phyloP scores from a whole-genome alignment of 2,113 vertebrate genomes.

The Cheilinus undulatus region DNA sequence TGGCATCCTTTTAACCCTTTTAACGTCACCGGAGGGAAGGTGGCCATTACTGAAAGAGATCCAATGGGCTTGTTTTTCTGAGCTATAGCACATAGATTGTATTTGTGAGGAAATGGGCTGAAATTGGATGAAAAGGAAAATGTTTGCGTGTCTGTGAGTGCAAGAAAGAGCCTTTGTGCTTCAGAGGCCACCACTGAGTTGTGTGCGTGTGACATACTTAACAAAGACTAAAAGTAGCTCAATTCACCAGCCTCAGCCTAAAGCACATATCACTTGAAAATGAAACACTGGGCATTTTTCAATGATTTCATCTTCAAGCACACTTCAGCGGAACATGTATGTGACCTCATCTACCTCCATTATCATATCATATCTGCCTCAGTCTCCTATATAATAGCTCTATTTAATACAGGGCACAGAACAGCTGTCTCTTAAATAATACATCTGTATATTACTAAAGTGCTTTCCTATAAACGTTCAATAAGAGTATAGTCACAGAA shows the following conservation, averaged over 20 bases:
- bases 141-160: background rate
- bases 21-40: slow-evolving; percentile 42
- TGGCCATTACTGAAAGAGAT: slow-evolving; percentile 11
- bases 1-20: slow-evolving; percentile 37
- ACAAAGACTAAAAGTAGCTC: slow-evolving; percentile 14
- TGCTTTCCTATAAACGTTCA: too few relatives aligned
- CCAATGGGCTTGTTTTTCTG: slow-evolving; percentile 35
- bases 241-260: slow-evolving; percentile 5
- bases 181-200: background rate
- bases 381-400: too few relatives aligned
- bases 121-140: slow-evolving; percentile 32
- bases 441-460: too few relatives aligned
- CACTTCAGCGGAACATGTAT: slow-evolving; percentile 1
- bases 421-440: too few relatives aligned
- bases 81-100: slow-evolving; percentile 17
- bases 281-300: slow-evolving; percentile 11
- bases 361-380: too few relatives aligned
- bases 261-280: slow-evolving; percentile 8
- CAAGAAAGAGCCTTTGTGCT: background rate
- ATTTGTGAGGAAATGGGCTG: slow-evolving; percentile 25
- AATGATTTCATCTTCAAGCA: background rate
- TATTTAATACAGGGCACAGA: too few relatives aligned
- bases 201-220: background rate
- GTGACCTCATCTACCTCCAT: slow-evolving; percentile 4
- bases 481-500: too few relatives aligned